Evolutionary conservation across 2,888 invertebrate species (phyloP), one percentile per base, ranked within the genome.

Genomic region (Cheilosia variabilis): DNA sequence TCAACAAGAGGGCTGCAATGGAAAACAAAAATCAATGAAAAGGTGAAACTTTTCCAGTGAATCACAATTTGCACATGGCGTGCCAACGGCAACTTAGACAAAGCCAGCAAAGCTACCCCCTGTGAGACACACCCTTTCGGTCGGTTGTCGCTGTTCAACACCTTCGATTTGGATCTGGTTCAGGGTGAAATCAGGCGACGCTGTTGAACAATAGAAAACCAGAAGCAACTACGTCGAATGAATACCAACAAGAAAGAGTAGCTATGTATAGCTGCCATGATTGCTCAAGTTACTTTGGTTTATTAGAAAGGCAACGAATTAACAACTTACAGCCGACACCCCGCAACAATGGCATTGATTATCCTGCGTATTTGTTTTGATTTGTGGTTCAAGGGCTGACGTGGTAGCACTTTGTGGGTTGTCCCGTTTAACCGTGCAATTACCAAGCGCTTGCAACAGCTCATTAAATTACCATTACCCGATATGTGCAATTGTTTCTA

Each of bases 41-140:
- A 84, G 80, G 75, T 80, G 84, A 84, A 84, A 84, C 84, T 84
- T 84, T 84, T 84, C 80, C 84, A 27, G 80, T 84, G 84, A 84
- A 80, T 84, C 84, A 84, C 80, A 84, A 71, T 76, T 84, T 58
- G 66, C 19, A 75, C 75, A 79, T 84, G 63, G 75, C 84, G 84
- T 84, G 84, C 84, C 80, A 80, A 66, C 41, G 76, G 43, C 65
- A 84, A 80, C 60, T 84, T 84, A 80, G 69, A n/a, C 69, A 7
- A 31, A 65, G 37, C 69, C 27, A 84, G 71, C 68, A 83, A 52
- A 53, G 63, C 27, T 69, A 68, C 57, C 73, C 78, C 58, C 69
- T 27, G 45, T 15, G 53, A 17, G 79, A 50, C 47, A 69, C 65
- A 76, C 84, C 84, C 80, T 80, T 75, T 84, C 24, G 37, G 37